These are phyloP conservation scores for Julus scandinavius DNA, from an alignment of 2,888 invertebrate genomes.

Conservation along the genomic window DNA sequence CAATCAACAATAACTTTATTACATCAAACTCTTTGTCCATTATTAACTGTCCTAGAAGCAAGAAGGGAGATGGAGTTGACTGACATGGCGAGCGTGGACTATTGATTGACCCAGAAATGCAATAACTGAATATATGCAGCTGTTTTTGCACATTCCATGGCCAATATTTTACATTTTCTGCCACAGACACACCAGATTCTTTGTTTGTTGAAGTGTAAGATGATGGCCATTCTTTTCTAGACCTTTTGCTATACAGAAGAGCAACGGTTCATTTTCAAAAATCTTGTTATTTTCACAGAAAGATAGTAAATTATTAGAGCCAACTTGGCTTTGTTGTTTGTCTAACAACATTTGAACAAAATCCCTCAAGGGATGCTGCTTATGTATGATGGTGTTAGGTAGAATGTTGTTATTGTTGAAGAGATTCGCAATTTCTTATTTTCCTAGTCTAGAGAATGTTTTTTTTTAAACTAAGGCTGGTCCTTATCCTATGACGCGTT, in stretches of 20 bases:
- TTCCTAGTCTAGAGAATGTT: too few relatives aligned
- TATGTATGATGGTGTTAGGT: too few relatives aligned
- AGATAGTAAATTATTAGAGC: too few relatives aligned
- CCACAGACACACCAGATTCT: background rate
- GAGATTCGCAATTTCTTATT: too few relatives aligned
- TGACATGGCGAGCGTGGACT: background rate
- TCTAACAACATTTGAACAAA: too few relatives aligned
- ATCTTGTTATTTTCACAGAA: too few relatives aligned
- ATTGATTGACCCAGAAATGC: slow-evolving; percentile 23
- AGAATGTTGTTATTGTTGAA: too few relatives aligned
- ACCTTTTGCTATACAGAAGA: background rate
- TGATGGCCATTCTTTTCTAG: background rate
- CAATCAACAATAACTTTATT: slow-evolving; percentile 34
- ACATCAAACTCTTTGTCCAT: slow-evolving; percentile 12
- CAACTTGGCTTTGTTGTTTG: too few relatives aligned
- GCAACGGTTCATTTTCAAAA: background rate
- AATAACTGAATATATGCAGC: background rate
- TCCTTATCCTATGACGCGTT: too few relatives aligned
- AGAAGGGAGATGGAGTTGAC: background rate
- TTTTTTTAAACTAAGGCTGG: too few relatives aligned
- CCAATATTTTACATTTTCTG: background rate
- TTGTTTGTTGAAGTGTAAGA: background rate
- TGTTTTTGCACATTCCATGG: background rate
- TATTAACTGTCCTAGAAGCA: background rate
- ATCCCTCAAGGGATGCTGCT: too few relatives aligned